phyloP scores from a whole-genome alignment of 2,888 invertebrate genomes.

The Notodonta ziczac region DNA sequence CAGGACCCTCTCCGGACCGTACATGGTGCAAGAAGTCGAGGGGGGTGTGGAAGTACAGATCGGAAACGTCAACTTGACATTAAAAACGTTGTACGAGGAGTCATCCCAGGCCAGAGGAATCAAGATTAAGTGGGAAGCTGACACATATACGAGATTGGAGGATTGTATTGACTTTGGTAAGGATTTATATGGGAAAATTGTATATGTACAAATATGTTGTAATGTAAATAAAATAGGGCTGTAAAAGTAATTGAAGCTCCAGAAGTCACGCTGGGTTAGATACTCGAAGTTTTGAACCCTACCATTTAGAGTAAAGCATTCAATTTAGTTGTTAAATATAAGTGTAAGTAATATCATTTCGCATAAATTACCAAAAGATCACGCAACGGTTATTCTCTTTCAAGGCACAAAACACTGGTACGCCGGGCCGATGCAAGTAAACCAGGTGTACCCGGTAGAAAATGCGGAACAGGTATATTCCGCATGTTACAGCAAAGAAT shows the following conservation, averaged over 20 bases:
- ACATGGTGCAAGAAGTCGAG: conserved; percentile 57
- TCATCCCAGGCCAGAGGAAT: conserved; percentile 58
- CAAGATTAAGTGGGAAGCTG: conserved; percentile 65
- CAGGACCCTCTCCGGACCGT: conserved; percentile 55
- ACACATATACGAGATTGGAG: conserved; percentile 57
- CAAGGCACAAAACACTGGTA: conserved; percentile 86
- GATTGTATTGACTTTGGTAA: conserved; percentile 81
- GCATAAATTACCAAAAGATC: too few relatives aligned
- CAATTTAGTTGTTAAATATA: too few relatives aligned
- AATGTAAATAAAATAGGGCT: too few relatives aligned
- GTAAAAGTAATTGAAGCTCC: too few relatives aligned
- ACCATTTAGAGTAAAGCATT: too few relatives aligned
- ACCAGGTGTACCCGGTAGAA: conserved; percentile 87
- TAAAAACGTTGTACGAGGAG: conserved; percentile 60
- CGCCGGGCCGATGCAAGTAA: conserved; percentile 86
- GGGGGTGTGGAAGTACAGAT: conserved; percentile 60
- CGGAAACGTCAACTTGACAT: conserved; percentile 58
- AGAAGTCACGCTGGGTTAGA: too few relatives aligned
- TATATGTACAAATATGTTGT: too few relatives aligned
- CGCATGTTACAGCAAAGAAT: conserved; percentile 82
- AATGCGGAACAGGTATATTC: conserved; percentile 76
- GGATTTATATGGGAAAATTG: conserved; percentile 2
- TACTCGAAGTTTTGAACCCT: too few relatives aligned
- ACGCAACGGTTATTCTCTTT: conserved; percentile 20
- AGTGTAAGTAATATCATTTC: too few relatives aligned